These are phyloP conservation scores for Lamprotornis superbus DNA, from an alignment of 2,113 vertebrate species.

Conservation along the genomic window DNA sequence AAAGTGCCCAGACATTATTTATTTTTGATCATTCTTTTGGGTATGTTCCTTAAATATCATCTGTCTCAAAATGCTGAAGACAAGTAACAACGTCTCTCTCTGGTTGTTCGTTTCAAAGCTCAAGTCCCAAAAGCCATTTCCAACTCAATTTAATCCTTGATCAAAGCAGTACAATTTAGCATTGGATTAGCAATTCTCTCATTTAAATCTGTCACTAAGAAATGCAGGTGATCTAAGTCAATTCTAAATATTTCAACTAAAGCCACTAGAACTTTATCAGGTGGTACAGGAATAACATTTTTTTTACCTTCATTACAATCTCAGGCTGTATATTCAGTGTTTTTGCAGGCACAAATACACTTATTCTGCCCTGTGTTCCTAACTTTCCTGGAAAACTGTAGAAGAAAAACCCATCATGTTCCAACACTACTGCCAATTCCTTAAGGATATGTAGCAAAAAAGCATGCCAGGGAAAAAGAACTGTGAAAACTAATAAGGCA, in stretches of 20 bases:
- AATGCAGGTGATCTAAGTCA: conserved; percentile 24
- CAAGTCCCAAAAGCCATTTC: conserved; percentile 22
- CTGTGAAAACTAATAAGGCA: not conserved
- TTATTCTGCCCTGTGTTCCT: not conserved
- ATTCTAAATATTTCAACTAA: conserved; percentile 1
- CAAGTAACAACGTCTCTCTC: not conserved
- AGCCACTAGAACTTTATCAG: not conserved
- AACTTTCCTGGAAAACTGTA: not conserved
- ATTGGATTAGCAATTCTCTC: conserved; percentile 39
- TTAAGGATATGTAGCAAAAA: not conserved
- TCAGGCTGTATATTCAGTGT: not conserved
- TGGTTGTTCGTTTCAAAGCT: not conserved
- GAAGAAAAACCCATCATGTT: not conserved
- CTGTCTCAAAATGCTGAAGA: not conserved
- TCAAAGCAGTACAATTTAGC: conserved; percentile 60
- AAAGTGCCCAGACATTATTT: not conserved
- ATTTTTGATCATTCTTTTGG: not conserved
- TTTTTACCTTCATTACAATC: not conserved
- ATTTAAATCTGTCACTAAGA: conserved; percentile 46
- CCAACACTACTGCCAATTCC: not conserved
- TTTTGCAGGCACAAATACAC: not conserved
- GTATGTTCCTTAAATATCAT: not conserved
- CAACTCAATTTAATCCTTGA: conserved; percentile 63
- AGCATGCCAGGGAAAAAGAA: not conserved
- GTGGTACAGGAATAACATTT: not conserved